Evolutionary conservation across 2,888 invertebrate species (phyloP).

Genomic region (Rosalia funebris): DNA sequence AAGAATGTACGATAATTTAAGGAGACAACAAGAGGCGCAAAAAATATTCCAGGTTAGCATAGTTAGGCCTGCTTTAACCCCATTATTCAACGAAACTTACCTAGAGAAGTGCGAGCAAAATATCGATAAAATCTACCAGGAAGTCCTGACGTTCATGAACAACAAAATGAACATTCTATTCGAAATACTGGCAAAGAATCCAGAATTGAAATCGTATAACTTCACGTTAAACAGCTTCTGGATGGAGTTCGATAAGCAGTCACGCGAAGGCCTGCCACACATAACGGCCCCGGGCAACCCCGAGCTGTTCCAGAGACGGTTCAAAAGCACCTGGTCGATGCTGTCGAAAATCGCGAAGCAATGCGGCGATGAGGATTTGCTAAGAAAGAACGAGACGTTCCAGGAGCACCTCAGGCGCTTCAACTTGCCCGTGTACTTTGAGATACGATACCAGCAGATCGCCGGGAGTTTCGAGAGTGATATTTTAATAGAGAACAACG

Average conservation of each 20-base stretch:
- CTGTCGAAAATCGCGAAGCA: constrained; percentile 75
- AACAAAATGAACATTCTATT: constrained; percentile 71
- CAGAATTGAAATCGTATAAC: constrained; percentile 72
- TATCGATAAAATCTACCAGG: constrained; percentile 76
- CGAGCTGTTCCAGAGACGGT: constrained; percentile 85
- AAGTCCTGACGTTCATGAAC: constrained; percentile 78
- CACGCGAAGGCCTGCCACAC: constrained; percentile 82
- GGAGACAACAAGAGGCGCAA: constrained; percentile 77
- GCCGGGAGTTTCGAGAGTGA: constrained; percentile 73
- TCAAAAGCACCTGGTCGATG: constrained; percentile 81
- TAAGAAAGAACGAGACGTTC: constrained; percentile 77
- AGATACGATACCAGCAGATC: constrained; percentile 94
- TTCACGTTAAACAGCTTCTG: constrained; percentile 88
- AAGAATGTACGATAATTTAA: constrained; percentile 69
- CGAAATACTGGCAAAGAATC: constrained; percentile 45
- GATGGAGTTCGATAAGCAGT: constrained; percentile 84
- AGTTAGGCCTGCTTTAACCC: constrained; percentile 74
- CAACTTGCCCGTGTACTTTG: constrained; percentile 97
- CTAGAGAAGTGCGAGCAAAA: constrained; percentile 69
- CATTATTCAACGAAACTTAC: constrained; percentile 76
- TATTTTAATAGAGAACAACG: constrained; percentile 50
- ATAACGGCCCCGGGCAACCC: constrained; percentile 95
- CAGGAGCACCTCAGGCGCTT: constrained; percentile 82
- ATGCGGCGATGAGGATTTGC: constrained; percentile 70
- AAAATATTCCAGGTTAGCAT: constrained; percentile 74